These are phyloP conservation scores for Dendrophyllia cribrosa DNA, from an alignment of 64 coral and sea anemone species.

Conservation along the genomic window DNA sequence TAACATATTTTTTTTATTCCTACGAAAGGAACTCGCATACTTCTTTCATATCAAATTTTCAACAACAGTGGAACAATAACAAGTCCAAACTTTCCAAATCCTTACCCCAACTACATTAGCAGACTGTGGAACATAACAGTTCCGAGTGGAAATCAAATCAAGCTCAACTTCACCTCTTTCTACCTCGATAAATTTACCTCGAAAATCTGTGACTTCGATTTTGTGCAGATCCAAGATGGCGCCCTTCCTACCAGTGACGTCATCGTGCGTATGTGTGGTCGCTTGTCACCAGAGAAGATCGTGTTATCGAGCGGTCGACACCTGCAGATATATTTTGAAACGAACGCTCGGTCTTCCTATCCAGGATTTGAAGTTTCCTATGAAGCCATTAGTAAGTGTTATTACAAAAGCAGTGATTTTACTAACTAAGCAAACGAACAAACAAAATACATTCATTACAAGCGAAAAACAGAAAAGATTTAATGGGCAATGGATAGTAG, in stretches of 20 bases:
- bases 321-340: conserved; percentile 19
- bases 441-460: no score
- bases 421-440: no score
- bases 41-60: conserved; percentile 1
- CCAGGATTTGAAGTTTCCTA: neutral
- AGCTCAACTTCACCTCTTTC: conserved; percentile 37
- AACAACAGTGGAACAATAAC: neutral
- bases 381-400: conserved; percentile 9
- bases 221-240: conserved; percentile 41
- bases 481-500: no score
- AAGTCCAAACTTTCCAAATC: conserved; percentile 24
- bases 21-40: neutral
- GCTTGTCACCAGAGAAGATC: neutral
- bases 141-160: neutral
- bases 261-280: conserved; percentile 38
- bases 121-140: conserved; percentile 27
- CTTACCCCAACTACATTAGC: neutral
- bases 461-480: no score
- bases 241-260: neutral
- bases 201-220: neutral
- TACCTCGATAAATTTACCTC: neutral
- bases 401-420: neutral
- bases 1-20: neutral
- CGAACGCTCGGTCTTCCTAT: neutral
- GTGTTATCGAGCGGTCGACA: conserved; percentile 11